Conservation (phyloP, 2,797 vertebrate genomes). For the Apodemus agrarius region DNA sequence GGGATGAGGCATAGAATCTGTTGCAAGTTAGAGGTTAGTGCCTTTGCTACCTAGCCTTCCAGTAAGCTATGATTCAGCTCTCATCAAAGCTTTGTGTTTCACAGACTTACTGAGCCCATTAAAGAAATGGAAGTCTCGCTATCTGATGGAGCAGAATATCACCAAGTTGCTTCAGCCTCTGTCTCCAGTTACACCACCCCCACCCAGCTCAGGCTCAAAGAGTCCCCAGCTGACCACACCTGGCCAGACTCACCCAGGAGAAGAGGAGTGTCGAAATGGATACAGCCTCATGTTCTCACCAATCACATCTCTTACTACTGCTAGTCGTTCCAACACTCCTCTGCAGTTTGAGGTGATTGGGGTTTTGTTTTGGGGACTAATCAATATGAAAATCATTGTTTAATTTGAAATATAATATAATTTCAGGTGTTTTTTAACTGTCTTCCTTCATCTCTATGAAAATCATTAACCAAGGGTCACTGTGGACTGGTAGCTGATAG, state of each 20-base stretch:
- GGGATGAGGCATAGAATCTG: neutral
- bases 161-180: constrained; percentile 93
- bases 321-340: constrained; percentile 97
- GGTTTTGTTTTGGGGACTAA: constrained; percentile 1
- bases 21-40: constrained; percentile 36
- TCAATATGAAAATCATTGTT: constrained; percentile 54
- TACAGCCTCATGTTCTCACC: constrained; percentile 93
- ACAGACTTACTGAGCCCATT: constrained; percentile 93
- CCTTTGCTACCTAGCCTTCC: constrained; percentile 32
- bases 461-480: constrained; percentile 56
- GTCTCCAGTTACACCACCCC: constrained; percentile 94
- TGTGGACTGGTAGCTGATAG: constrained; percentile 67
- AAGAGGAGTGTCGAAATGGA: constrained; percentile 91
- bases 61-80: constrained; percentile 49
- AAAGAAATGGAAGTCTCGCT: constrained; percentile 97
- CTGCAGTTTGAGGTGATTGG: constrained; percentile 96
- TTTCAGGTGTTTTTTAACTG: constrained; percentile 64
- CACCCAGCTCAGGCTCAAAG: constrained; percentile 86
- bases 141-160: constrained; percentile 89
- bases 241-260: constrained; percentile 90
- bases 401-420: constrained; percentile 67
- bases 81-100: constrained; percentile 76
- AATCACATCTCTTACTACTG: constrained; percentile 92
- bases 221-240: constrained; percentile 90
- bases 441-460: constrained; percentile 61